phyloP scores from a whole-genome alignment of 2,797 vertebrate species.

The Pangasius djambal region DNA sequence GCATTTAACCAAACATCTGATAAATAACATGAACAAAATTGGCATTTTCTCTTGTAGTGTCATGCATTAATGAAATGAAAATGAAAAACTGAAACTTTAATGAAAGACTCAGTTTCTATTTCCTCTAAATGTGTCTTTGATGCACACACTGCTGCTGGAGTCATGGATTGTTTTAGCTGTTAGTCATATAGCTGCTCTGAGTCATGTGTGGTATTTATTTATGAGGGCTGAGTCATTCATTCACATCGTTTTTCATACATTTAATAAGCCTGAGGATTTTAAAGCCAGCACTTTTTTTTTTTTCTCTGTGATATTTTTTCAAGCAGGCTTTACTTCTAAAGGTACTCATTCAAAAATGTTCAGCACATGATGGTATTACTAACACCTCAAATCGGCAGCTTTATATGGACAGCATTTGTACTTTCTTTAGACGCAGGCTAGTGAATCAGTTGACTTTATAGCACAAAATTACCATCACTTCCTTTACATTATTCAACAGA shows the following conservation, averaged over 20 bases:
- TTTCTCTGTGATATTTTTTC: constrained; percentile 1
- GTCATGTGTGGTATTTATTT: constrained; percentile 58
- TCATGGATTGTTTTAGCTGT: constrained; percentile 27
- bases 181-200: constrained; percentile 53
- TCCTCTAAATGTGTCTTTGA: not conserved
- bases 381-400: not conserved
- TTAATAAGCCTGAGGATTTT: constrained; percentile 40
- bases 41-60: not conserved
- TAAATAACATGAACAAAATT: too few relatives aligned
- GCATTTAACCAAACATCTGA: not conserved
- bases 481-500: not conserved
- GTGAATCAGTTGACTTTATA: not conserved
- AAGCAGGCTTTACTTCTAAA: not conserved
- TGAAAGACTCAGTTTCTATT: not conserved
- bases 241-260: constrained; percentile 41
- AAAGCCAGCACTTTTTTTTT: not conserved
- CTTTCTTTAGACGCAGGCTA: not conserved
- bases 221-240: constrained; percentile 49
- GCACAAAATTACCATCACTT: not conserved
- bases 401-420: not conserved
- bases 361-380: not conserved
- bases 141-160: constrained; percentile 2
- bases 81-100: too few relatives aligned
- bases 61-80: not conserved
- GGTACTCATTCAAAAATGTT: not conserved